Evolutionary conservation across 2,113 vertebrate species (phyloP), one percentile per base, ranked within the genome.

Genomic region (Caranx melampygus): DNA sequence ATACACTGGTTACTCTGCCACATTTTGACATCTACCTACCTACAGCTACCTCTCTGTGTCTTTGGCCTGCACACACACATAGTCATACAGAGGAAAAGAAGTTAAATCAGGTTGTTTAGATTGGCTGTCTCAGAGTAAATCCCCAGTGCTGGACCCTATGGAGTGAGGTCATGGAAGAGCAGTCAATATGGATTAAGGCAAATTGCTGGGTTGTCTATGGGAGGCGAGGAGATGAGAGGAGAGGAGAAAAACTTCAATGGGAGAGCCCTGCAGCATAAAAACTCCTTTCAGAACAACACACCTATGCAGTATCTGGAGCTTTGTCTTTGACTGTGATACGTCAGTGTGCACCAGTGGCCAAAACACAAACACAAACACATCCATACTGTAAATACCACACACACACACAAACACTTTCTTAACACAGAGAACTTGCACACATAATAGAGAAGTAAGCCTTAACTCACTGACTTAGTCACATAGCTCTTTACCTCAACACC

Each of bases 121-220:
- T 94, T 94, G 93, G 90, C 87, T 92, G 91, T 93, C 91, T 92
- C 82, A 26, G 78, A 90, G 90, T 92, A 94, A 94, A 94, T 94
- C 93, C 90, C 91, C 83, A 59, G 66, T 81, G 67, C 82, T 88
- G 87, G 87, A 89, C 84, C 90, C 84, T 85, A 79, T 88, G 78
- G 87, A 91, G 90, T 94, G 92, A 95, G 92, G 92, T 94, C 94
- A 95, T 86, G 64, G 90, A 92, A 84, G 86, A 93, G 87, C 91
- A 93, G 93, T 95, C 94, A 89, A 93, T 95, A 91, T 88, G 91
- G 92, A 95, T 95, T 94, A 94, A 92, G 87, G 82, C 83, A 94
- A 94, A 95, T 93, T 89, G 91, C 88, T 85, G 79, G 84, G 75
- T 91, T 92, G 93, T 93, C 91, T 82, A 79, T 87, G 81, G 31